Base-by-base conservation (phyloP, 2,797 vertebrate genomes). In the Tadarida brasiliensis region DNA sequence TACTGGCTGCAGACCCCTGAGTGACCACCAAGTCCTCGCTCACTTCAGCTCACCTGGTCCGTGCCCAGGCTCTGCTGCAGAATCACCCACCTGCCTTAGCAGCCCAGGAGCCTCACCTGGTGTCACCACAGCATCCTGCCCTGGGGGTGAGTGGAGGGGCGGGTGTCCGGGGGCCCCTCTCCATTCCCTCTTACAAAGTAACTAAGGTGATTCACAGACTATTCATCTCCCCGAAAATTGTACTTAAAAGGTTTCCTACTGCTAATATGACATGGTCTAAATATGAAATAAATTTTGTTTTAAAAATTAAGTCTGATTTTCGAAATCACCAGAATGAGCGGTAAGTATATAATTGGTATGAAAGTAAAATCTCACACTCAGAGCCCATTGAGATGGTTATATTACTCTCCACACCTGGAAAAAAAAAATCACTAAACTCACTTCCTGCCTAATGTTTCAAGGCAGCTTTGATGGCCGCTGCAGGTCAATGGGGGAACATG, bases 381-480 rank as follows among this genome's bases (percentile, higher is more conserved):
- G 28, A 76, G 81, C 59, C 28, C 33, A 56, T 39, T 19, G 28
- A 65, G 33, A 54, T 44, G 57, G 56, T 35, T 73, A 22, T 61
- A 71, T 82, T 71, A 59, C 2, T 81, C 26, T 24, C 57, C 65
- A 63, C 17, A 83, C n/a, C 11, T 73, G 22, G n/a, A 26, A 71
- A 74, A 91, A 74, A 91, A 83, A 91, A 44, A 2, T 51, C n/a
- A 26, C 44, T 10, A 51, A 51, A 35, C n/a, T 88, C 87, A 51
- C 44, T 65, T 65, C 26, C 20, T 47, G 19, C 49, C 26, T 51
- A 54, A 63, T 24, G 26, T 44, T 65, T 83, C 56, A 74, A 54
- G 56, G 56, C 30, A 22, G 5, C 9, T n/a, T 26, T 12, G 1
- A 16, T 22, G 30, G 1, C 51, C 10, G 26, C 44, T 24, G 16